Evolutionary conservation across 2,888 invertebrate genomes (phyloP), one percentile per base, ranked within the genome.

Genomic region (Balanococcus diminutus): DNA sequence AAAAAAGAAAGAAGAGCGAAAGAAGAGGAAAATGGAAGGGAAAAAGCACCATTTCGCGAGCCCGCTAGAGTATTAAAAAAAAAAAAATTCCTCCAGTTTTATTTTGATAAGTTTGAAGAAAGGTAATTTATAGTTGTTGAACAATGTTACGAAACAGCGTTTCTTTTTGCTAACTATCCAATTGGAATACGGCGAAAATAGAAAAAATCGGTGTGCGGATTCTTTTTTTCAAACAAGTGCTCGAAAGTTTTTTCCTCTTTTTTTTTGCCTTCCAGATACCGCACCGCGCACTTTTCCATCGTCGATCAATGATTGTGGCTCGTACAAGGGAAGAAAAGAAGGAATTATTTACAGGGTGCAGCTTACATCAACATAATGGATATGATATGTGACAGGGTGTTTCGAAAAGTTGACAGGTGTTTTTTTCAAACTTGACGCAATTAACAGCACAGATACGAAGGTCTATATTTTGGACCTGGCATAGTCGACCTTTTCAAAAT

Each of bases 41-140:
- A 25, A 67, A 67, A 67, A 67, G 28, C 3, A 25, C 28, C 61
- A 67, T 67, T 14, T 67, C 28, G 61, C 61, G 22, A 28, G 9
- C 61, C n/a, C 61, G 25, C 61, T 25, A 28, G 61, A 67, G 61
- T 67, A 67, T 67, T 67, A 11, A 67, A 56, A 56, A 67, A 67
- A 61, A 67, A 51, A 51, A 51, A 9, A 8, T 6, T 67, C 16
- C 3, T 56, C 25, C 61, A 67, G 28, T 67, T 67, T 67, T 67
- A 28, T 67, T 67, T 67, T 67, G 61, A 67, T 67, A 67, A 67
- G 61, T 67, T 67, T 28, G 61, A 25, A 67, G 25, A 67, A 67
- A 67, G 61, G 61, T 67, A 67, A 67, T 67, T 67, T 67, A 67
- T 67, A 67, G 61, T 67, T 67, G 61, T 67, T 67, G 61, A 67